Evolutionary conservation across 2,888 invertebrate species (phyloP), one percentile per base, ranked within the genome.

Genomic region (Agonopterix alstromeriana): DNA sequence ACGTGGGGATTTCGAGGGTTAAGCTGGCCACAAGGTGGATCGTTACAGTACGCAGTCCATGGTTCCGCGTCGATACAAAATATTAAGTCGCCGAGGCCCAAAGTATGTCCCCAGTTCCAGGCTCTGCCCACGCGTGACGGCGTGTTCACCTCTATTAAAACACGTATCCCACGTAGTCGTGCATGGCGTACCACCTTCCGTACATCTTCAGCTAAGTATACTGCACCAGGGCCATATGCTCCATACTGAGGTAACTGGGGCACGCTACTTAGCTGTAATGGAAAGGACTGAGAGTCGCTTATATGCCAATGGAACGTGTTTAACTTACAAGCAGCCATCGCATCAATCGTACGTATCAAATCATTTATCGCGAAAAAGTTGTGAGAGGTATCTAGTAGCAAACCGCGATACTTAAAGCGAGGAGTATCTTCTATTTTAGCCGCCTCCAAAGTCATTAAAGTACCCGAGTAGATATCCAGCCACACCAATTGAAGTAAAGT

Each of bases 241-340:
- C 97, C 98, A 70, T 92, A 92, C 45, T 91, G 87, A 0, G 94
- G 92, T 69, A 96, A 80, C 67, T 95, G 91, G 0, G 95, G 95
- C 52, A 93, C 91, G 53, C 91, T 89, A 11, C 93, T 91, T 48
- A 95, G 92, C 53, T 93, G 91, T 68, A 95, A 93, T 0, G 98
- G 97, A 83, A 97, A 97, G 53, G 96, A 95, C 74, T 97, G 96
- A 3, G 96, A 94, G 73, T 98, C 97, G 1, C 93, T 93, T 17
- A 94, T 90, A 63, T 95, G 95, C 97, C 97, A 97, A 72, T 98
- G 98, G 68, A 98, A 94, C 0, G 95, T 95, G 77, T 98, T 98
- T 47, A 98, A 81, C 82, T 98, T 98, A 54, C 93, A 92, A 53
- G 94, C 92, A 0, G 94, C 93, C 97, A 98, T 97, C 3, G 93